Percentiles rank a stretch among this genome's conserved stretches.
phyloP scores from a whole-genome alignment of 2,113 vertebrate species.

The Leptodactylus fuscus region DNA sequence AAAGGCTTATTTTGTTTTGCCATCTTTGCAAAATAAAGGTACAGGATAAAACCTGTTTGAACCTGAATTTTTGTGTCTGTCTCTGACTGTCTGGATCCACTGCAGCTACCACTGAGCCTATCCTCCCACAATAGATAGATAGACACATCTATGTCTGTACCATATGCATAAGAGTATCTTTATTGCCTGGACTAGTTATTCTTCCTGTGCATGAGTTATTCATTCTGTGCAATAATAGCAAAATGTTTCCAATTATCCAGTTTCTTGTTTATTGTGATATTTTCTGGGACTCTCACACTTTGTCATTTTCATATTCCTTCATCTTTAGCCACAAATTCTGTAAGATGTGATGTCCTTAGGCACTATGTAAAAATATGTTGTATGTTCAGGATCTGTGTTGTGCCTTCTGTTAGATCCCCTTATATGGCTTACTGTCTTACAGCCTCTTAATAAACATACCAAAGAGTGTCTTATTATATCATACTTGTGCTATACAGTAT shows the following conservation, averaged over 20 bases:
- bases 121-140: no score
- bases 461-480: not conserved
- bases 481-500: not conserved
- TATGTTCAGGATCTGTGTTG: not conserved
- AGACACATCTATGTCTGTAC: no score
- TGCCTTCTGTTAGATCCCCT: not conserved
- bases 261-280: constrained; percentile 9
- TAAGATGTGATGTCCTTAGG: not conserved
- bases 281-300: constrained; percentile 19
- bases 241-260: constrained; percentile 31
- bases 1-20: no score
- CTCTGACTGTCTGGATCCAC: no score
- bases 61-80: no score
- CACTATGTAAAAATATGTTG: not conserved
- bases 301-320: not conserved
- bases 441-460: not conserved
- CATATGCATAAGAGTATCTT: not conserved
- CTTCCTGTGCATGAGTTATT: not conserved
- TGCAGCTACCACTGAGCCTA: no score
- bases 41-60: no score
- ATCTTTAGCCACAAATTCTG: not conserved
- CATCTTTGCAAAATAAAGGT: no score
- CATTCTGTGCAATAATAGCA: not conserved
- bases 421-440: not conserved
- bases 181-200: not conserved